Evolutionary conservation across 2,797 vertebrate genomes (phyloP), one percentile per base, ranked within the genome.

Genomic region (Microctenopoma stevenorrisi): DNA sequence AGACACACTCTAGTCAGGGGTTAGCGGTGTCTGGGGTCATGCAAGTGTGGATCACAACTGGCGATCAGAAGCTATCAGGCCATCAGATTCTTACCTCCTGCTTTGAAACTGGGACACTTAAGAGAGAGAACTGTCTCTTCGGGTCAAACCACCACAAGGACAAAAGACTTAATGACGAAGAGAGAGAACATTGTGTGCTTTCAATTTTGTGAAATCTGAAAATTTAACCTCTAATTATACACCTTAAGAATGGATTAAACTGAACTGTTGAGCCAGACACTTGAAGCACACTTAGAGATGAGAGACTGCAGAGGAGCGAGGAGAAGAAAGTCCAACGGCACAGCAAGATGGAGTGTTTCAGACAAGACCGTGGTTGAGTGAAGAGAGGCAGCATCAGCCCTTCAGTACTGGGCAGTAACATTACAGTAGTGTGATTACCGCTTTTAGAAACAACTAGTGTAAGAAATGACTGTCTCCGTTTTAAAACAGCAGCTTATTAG

Each of bases 11-110:
- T 4, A 50, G 60, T 60, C 22, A 4, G 6, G 22, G 25, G 40
- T 66, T 35, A 48, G 55, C 28, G 47, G 47, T 10, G 58, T 81
- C 53, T 61, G 49, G 52, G 47, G 62, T 77, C 65, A 51, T 14
- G 22, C 22, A 15, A 52, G 51, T 72, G 63, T 64, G 73, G 64
- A 68, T 64, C 65, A 30, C 66, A 48, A 33, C 70, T 64, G 60
- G 68, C 64, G 77, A 78, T 81, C 75, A 58, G 68, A 76, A 58
- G 62, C 62, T 43, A 68, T 74, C 74, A 49, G 64, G 56, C 22
- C 50, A 49, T 79, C 77, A 49, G 40, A 68, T 48, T 61, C 51
- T 18, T 7, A 50, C 8, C 33, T 38, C 53, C 8, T 28, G 47
- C 72, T 76, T 59, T 76, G 47, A 82, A 79, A 60, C 33, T 0